These are phyloP conservation scores for Metopolophium dirhodum DNA, from an alignment of 1,140 invertebrate species.

Conservation along the genomic window DNA sequence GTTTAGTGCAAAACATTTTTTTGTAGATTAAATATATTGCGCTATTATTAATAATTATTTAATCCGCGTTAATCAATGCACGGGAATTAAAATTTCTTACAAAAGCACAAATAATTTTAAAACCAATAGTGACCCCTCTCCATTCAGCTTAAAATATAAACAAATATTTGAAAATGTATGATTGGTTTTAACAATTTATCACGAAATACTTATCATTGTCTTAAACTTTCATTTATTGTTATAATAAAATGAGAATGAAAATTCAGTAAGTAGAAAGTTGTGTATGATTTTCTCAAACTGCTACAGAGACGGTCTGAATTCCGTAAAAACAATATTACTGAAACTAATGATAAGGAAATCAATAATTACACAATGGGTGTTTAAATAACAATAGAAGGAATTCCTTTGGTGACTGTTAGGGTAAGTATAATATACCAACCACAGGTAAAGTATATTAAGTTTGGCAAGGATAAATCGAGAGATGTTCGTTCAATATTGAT, in stretches of 20 bases:
- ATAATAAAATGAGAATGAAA: not conserved
- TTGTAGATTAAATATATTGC: no score
- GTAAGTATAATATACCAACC: conserved; percentile 5
- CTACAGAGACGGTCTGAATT: not conserved
- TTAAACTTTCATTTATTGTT: not conserved
- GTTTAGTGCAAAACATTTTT: no score
- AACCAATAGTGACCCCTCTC: not conserved
- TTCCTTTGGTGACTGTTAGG: not conserved
- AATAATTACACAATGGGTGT: not conserved
- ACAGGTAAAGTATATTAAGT: not conserved
- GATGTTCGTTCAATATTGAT: not conserved
- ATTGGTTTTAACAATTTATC: not conserved
- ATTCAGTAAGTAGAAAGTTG: not conserved
- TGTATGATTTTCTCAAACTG: not conserved
- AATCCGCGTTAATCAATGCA: no score
- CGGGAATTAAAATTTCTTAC: no score
- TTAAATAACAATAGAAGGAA: not conserved
- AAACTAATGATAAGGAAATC: conserved; percentile 19
- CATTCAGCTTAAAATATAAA: not conserved
- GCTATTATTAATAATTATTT: no score
- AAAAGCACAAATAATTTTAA: not conserved
- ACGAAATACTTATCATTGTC: not conserved
- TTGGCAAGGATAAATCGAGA: conserved; percentile 7
- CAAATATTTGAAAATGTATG: not conserved
- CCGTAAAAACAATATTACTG: not conserved